These are phyloP conservation scores for Hyles lineata DNA, from an alignment of 2,888 invertebrate species.

Conservation along the genomic window DNA sequence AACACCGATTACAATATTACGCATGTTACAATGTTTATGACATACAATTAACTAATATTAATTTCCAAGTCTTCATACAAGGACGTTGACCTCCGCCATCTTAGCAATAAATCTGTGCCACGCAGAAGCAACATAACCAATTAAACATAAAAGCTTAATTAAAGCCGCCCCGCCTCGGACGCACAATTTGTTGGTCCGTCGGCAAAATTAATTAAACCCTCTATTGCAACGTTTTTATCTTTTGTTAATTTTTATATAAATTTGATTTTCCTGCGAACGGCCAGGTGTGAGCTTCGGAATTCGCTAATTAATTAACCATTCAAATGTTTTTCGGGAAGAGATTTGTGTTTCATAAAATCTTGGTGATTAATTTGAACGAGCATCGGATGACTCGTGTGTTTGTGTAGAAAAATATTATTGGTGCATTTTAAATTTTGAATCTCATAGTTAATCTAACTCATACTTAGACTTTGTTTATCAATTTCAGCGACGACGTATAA, in stretches of 20 bases:
- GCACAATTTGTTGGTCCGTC: slow-evolving; percentile 8
- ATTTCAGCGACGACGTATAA: too few species aligned
- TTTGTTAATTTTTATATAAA: slow-evolving; percentile 7
- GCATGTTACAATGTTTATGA: too few species aligned
- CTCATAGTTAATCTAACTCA: too few species aligned
- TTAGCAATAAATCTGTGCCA: not conserved
- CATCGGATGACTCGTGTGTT: not conserved
- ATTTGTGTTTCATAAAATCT: not conserved
- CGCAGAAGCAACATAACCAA: not conserved
- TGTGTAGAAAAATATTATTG: too few species aligned
- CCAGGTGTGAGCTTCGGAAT: slow-evolving; percentile 10
- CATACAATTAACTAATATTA: not conserved
- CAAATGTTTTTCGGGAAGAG: not conserved
- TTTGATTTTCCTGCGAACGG: slow-evolving; percentile 9
- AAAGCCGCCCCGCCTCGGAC: not conserved
- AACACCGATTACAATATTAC: too few species aligned
- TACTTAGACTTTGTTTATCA: too few species aligned
- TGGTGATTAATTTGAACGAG: not conserved
- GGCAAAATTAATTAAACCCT: slow-evolving; percentile 15
- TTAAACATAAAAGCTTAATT: slow-evolving; percentile 5
- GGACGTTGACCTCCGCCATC: not conserved
- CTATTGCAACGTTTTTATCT: slow-evolving; percentile 13
- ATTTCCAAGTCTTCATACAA: not conserved
- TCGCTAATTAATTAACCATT: slow-evolving; percentile 9
- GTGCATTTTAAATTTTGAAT: too few species aligned